These are phyloP conservation scores for Pteria penguin DNA, from an alignment of 2,888 invertebrate species.

Conservation along the genomic window DNA sequence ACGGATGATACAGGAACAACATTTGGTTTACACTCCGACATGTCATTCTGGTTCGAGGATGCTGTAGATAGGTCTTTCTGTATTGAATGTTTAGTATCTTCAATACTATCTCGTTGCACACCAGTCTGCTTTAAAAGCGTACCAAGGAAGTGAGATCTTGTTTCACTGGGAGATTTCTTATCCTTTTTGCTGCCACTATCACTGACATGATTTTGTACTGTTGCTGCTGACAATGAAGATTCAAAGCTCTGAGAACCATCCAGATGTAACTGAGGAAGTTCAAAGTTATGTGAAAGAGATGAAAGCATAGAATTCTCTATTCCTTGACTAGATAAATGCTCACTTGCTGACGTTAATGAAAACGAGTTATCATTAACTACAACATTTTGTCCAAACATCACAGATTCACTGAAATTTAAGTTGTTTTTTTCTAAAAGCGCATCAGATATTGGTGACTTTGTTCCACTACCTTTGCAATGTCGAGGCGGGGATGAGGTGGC, in stretches of 20 bases:
- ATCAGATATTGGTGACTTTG: constrained; percentile 6
- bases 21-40: neutral
- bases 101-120: neutral
- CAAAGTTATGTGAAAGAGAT: neutral
- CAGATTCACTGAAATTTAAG: constrained; percentile 12
- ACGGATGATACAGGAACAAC: neutral
- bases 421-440: neutral
- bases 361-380: constrained; percentile 6
- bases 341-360: constrained; percentile 15
- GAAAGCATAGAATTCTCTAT: constrained; percentile 16
- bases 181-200: constrained; percentile 1
- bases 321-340: constrained; percentile 28
- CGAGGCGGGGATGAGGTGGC: constrained; percentile 41
- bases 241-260: constrained; percentile 21
- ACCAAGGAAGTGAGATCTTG: neutral
- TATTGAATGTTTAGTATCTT: neutral
- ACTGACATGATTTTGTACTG: neutral
- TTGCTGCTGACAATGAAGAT: neutral
- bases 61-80: neutral
- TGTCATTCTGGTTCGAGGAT: neutral
- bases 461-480: constrained; percentile 17
- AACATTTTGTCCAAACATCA: constrained; percentile 12
- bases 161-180: neutral
- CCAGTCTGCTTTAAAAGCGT: neutral
- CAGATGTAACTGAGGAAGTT: constrained; percentile 10